Evolutionary conservation across 2,797 vertebrate species (phyloP), one percentile per base, ranked within the genome.

Genomic region (Pitangus sulphuratus): DNA sequence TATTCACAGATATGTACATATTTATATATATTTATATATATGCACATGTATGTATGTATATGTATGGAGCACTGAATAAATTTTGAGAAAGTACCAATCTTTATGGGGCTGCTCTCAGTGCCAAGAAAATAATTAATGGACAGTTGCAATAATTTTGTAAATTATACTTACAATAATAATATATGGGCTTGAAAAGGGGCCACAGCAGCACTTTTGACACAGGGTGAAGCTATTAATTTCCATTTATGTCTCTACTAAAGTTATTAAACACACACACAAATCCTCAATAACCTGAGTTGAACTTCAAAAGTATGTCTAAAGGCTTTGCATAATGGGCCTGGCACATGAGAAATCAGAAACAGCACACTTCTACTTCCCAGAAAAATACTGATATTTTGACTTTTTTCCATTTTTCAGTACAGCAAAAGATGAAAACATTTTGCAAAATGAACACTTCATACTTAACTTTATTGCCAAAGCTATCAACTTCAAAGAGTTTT

Each of bases 111-210:
- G 16, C 30, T 87, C 42, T 86, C 8, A 2, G n/a, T 65, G 54
- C 35, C 87, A 78, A 88, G 64, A 90, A 95, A 90, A 57, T 62
- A 95, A 84, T 94, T 84, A 86, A 71, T 58, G 53, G 72, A 45
- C 25, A 62, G 44, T 72, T 86, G 70, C 11, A 94, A 84, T 79
- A n/a, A 69, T 80, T 81, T 82, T 61, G 18, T 50, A 71, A 90
- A 85, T 89, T 80, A 80, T 19, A 71, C 30, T 68, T 56, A 28
- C 21, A 42, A 3, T 74, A 86, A 87, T 72, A 94, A 84, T 37
- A 68, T 12, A 86, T 14, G 21, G 53, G 26, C 60, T 83, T 10
- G 9, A 92, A 87, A 89, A 80, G 37, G 33, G 56, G 30, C 30
- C 13, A 1, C 9, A 8, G 82, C 40, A 75, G 26, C 64, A 71